A percentile compares a stretch with the other conserved stretches of the same genome.
These are phyloP conservation scores for Baccha elongata DNA, from an alignment of 2,888 invertebrate species.

Conservation along the genomic window DNA sequence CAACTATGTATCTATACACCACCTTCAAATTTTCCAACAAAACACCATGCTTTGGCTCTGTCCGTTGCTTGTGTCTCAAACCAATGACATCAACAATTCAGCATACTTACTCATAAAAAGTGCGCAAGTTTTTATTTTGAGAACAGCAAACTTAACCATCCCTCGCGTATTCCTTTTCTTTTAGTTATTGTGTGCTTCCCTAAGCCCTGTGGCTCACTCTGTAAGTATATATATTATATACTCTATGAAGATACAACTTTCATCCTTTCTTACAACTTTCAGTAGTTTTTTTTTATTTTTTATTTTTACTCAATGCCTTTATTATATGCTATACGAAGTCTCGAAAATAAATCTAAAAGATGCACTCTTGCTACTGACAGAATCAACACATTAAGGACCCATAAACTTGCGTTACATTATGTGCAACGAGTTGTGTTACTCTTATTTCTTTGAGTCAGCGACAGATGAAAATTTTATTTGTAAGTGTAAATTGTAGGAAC, in stretches of 20 bases:
- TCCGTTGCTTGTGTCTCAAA: neutral
- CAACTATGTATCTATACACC: slow-evolving; percentile 53
- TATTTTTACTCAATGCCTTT: slow-evolving; percentile 58
- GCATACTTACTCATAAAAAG: slow-evolving; percentile 48
- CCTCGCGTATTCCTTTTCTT: slow-evolving; percentile 28
- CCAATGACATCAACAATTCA: slow-evolving; percentile 57
- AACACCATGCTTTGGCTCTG: slow-evolving; percentile 13
- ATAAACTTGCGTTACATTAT: slow-evolving; percentile 72
- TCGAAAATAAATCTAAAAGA: slow-evolving; percentile 71
- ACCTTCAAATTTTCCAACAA: slow-evolving; percentile 45
- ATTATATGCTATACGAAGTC: slow-evolving; percentile 68
- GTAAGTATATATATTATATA: too few species aligned
- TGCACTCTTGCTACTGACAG: slow-evolving; percentile 72
- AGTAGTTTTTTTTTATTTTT: slow-evolving; percentile 7
- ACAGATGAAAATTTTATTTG: slow-evolving; percentile 35
- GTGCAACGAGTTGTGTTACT: slow-evolving; percentile 59
- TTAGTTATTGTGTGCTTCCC: slow-evolving; percentile 29
- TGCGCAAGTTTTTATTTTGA: slow-evolving; percentile 63
- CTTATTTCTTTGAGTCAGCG: slow-evolving; percentile 35
- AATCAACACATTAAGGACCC: slow-evolving; percentile 73
- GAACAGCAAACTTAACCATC: slow-evolving; percentile 54
- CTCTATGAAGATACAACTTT: slow-evolving; percentile 48
- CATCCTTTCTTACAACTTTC: slow-evolving; percentile 69
- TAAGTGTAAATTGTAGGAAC: slow-evolving; percentile 3
- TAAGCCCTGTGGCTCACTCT: slow-evolving; percentile 21